Base-by-base conservation (phyloP, 2,113 vertebrate species). In the Falco punctatus region DNA sequence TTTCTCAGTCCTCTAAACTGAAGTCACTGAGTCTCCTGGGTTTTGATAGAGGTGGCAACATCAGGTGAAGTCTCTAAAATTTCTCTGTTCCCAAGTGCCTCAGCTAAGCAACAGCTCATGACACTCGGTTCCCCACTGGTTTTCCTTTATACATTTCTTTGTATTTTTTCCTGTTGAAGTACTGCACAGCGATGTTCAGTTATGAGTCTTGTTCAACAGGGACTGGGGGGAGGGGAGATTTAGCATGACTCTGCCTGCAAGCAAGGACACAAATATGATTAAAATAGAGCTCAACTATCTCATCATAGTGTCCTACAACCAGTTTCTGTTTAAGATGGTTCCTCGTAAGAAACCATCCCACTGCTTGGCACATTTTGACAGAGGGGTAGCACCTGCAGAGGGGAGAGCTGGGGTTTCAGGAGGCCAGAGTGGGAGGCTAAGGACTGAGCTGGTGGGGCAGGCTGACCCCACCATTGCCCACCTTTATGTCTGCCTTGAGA, bases 1-100 rank as follows among this genome's bases (percentile, higher is more conserved):
- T 55, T 89, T 75, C 26, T 62, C 51, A 86, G 3, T 58, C 51
- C 55, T 54, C 87, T 75, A 82, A 81, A 61, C 70, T 20, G 52
- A 91, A 88, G 81, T 35, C 28, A 42, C n/a, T 52, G 32, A 90
- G 40, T 21, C 49, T 73, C 59, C 30, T 83, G 77, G 48, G 61
- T 49, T 86, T 81, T 69, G 62, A 51, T 74, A 79, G 71, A 79
- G 28, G 44, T n/a, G 74, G 52, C 7, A 81, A 52, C n/a, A 44
- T n/a, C 33, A 92, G 86, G 51, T 91, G 86, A 90, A 91, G 55
- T 81, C 72, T 84, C 59, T 94, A 74, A 92, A 67, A 21, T 11
- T 62, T 18, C 42, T 48, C 49, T 77, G 3, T 77, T 83, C 75
- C 55, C 66, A 65, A n/a, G 27, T 0, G 2, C 24, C 32, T 55